Base-by-base conservation (phyloP, 2,113 vertebrate species). In the Monarcha castaneiventris region DNA sequence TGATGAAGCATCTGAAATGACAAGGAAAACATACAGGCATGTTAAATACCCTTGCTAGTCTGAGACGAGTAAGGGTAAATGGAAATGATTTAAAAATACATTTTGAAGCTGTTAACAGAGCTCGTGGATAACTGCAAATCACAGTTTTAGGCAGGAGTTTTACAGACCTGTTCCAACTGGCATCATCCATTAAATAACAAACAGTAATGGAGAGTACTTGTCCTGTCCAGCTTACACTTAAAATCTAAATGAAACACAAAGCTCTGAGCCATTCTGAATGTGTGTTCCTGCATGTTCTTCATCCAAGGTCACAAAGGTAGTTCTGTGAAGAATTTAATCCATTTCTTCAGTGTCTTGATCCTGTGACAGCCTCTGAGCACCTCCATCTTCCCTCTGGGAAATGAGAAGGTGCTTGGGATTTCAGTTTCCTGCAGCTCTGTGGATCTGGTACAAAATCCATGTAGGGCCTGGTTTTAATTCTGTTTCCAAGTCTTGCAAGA, bases 1-100 rank as follows among this genome's bases (percentile, higher is more conserved):
- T 75, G 96, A 54, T 79, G 77, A 67, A 89, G 79, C 26, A 0
- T 93, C 93, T 96, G 84, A 90, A 79, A 85, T 90, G 89, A 96
- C 91, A 96, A 82, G 78, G 80, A 80, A 94, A 96, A 96, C 74
- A 76, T 80, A 84, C 68, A 72, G 81, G 32, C 87, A 63, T 86
- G n/a, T 62, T 94, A 59, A 94, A 95, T 78, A 87, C 44, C 72
- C 85, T 84, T 46, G 16, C 23, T 63, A 61, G 55, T 33, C 39
- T 84, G 69, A 66, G 49, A 77, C 64, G 35, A 77, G 85, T 56
- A 58, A 66, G 77, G 76, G 68, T 66, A 74, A 90, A 84, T 93
- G 82, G 77, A 94, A 86, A 68, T 68, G 13, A 86, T 72, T 92
- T 54, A 26, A 89, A 96, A 96, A 90, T 49, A 80, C 76, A 30